A percentile compares a stretch with the other conserved stretches of the same genome.
Conservation (phyloP, 2,888 invertebrate species). For the Drosophila colorata region DNA sequence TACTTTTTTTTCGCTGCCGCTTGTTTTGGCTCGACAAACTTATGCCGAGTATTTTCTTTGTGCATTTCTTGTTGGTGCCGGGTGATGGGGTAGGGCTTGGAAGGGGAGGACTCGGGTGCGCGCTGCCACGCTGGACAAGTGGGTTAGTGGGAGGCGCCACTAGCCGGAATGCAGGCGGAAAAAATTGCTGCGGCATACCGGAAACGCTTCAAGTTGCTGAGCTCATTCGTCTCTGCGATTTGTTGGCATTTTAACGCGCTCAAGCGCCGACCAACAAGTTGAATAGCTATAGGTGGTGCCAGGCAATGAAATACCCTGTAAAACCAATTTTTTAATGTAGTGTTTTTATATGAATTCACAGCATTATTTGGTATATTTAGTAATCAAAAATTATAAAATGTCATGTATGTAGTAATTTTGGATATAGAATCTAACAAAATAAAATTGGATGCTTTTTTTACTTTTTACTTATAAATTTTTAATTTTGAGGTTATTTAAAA, state of each 20-base stretch:
- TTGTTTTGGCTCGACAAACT: conserved; percentile 62
- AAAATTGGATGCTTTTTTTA: too few relatives aligned
- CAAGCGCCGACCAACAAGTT: conserved; percentile 45
- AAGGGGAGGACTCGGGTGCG: background rate
- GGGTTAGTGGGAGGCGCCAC: conserved; percentile 24
- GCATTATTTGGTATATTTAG: too few relatives aligned
- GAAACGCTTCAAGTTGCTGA: conserved; percentile 78
- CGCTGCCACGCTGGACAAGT: conserved; percentile 7
- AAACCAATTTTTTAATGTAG: background rate
- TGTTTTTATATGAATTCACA: too few relatives aligned
- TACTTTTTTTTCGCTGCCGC: conserved; percentile 15
- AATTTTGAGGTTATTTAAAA: too few relatives aligned
- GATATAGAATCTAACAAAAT: too few relatives aligned
- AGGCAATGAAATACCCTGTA: conserved; percentile 15
- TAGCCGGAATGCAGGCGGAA: conserved; percentile 43
- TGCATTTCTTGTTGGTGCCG: conserved; percentile 39
- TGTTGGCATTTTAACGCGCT: conserved; percentile 78
- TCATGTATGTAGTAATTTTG: too few relatives aligned
- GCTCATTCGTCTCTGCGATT: conserved; percentile 82
- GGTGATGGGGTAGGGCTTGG: conserved; percentile 2
- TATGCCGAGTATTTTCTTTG: conserved; percentile 55
- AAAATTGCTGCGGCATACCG: conserved; percentile 80
- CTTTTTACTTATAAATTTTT: too few relatives aligned
- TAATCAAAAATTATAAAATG: too few relatives aligned
- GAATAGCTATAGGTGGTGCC: background rate